phyloP scores from a whole-genome alignment of 92 coral and sea anemone species.

The Parazoanthus darwini region DNA sequence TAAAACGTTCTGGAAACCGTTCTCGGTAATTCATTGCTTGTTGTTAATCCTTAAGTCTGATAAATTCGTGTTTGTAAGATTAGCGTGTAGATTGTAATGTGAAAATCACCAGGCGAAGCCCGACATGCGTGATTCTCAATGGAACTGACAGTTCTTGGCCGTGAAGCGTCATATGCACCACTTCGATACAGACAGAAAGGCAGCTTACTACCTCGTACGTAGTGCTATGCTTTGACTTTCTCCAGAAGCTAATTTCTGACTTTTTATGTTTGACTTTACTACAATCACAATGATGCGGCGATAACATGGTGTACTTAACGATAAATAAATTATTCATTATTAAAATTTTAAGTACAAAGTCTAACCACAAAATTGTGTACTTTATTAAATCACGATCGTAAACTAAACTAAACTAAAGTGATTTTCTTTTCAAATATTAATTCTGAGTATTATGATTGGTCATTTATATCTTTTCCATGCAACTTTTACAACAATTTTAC shows the following conservation, averaged over 20 bases:
- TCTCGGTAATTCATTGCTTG: not conserved
- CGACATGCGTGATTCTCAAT: slow-evolving; percentile 22
- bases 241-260: not conserved
- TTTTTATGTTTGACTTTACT: not conserved
- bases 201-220: too few species aligned
- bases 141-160: not conserved
- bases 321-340: slow-evolving; percentile 20
- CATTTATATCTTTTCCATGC: not conserved
- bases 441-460: slow-evolving; percentile 11
- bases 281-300: slow-evolving; percentile 4
- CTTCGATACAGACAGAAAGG: too few species aligned
- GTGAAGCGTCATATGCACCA: slow-evolving; percentile 1
- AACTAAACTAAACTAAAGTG: slow-evolving; percentile 7
- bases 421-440: not conserved
- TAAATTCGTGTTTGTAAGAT: not conserved
- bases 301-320: slow-evolving; percentile 21
- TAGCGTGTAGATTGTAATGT: slow-evolving; percentile 16
- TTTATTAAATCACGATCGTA: not conserved
- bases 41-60: slow-evolving; percentile 3
- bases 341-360: slow-evolving; percentile 35
- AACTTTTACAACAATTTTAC: slow-evolving; percentile 4
- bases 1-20: not conserved
- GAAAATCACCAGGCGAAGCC: slow-evolving; percentile 11
- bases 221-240: not conserved
- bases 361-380: slow-evolving; percentile 19